Percentiles rank a stretch among this genome's conserved stretches.
These are phyloP conservation scores for Mesochorus sp. DNA, from an alignment of 2,888 invertebrate species.

Conservation along the genomic window DNA sequence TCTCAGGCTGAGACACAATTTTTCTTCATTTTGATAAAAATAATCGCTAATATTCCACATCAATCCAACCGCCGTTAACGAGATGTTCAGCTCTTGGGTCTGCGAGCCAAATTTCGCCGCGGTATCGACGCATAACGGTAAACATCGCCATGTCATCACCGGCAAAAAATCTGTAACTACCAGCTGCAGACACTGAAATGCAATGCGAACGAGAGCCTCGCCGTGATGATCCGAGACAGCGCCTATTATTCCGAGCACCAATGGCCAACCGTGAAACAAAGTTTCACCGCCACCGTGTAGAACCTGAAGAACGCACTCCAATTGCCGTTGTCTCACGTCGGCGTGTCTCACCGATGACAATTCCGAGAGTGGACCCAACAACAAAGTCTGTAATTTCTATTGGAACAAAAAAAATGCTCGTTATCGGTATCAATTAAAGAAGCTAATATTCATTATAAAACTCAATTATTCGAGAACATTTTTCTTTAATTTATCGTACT, in stretches of 20 bases:
- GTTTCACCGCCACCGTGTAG: slow-evolving; percentile 96
- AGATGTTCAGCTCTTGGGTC: slow-evolving; percentile 97
- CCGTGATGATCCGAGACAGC: slow-evolving; percentile 96
- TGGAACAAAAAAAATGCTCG: slow-evolving; percentile 34
- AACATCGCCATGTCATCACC: slow-evolving; percentile 95
- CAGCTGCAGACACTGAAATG: slow-evolving; percentile 97
- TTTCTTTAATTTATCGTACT: slow-evolving; percentile 81
- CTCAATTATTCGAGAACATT: neutral
- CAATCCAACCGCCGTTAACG: slow-evolving; percentile 97
- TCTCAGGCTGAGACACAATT: slow-evolving; percentile 88
- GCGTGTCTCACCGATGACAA: slow-evolving; percentile 94
- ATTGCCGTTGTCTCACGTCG: slow-evolving; percentile 96
- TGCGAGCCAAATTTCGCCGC: slow-evolving; percentile 98
- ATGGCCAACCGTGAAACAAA: slow-evolving; percentile 96
- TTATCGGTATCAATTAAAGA: too few species aligned
- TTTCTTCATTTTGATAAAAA: slow-evolving; percentile 96
- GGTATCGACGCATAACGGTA: slow-evolving; percentile 94
- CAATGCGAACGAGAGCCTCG: slow-evolving; percentile 95
- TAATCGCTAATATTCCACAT: slow-evolving; percentile 99
- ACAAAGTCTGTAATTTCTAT: slow-evolving; percentile 91
- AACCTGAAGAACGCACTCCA: slow-evolving; percentile 96
- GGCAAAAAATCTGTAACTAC: slow-evolving; percentile 97
- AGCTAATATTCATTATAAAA: neutral
- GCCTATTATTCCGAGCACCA: slow-evolving; percentile 96
- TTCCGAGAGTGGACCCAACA: slow-evolving; percentile 95